Conservation (phyloP, 2,888 invertebrate genomes). For the Therioaphis trifolii region DNA sequence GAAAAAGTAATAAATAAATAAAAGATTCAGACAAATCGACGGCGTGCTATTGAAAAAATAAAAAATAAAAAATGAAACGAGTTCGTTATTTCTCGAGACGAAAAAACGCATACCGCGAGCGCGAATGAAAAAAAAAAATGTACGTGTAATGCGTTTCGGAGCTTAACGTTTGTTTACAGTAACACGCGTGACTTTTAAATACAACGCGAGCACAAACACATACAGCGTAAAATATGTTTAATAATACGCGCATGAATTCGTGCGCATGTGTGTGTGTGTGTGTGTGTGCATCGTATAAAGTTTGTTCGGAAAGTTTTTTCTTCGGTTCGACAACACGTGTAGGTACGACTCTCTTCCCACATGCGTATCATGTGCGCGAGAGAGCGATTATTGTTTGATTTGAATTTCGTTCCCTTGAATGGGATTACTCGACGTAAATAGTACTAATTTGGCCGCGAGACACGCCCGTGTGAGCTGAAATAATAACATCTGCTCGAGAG, state of each 20-base stretch:
- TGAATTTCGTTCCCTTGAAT: not conserved
- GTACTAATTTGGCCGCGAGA: not conserved
- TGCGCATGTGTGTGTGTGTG: too few species aligned
- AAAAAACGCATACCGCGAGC: not conserved
- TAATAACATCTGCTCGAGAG: conserved; percentile 18
- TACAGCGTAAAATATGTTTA: too few species aligned
- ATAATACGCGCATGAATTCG: too few species aligned
- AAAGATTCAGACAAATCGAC: conserved; percentile 8
- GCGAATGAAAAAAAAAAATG: not conserved
- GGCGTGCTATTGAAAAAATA: too few species aligned
- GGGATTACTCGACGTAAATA: not conserved
- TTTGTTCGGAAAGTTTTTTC: not conserved
- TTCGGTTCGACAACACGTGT: not conserved
- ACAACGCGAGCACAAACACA: too few species aligned
- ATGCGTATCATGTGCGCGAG: not conserved
- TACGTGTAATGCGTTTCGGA: not conserved
- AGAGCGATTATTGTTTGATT: not conserved
- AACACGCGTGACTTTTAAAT: not conserved
- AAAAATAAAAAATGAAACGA: conserved; percentile 30
- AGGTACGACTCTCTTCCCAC: not conserved
- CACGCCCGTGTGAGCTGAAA: not conserved
- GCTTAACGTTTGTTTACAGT: conserved; percentile 20
- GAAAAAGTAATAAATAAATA: not conserved
- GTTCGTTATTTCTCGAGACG: conserved; percentile 29
- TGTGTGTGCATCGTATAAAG: not conserved